These are phyloP conservation scores for Aethes cnicana DNA, from an alignment of 2,888 invertebrate species.

Conservation along the genomic window DNA sequence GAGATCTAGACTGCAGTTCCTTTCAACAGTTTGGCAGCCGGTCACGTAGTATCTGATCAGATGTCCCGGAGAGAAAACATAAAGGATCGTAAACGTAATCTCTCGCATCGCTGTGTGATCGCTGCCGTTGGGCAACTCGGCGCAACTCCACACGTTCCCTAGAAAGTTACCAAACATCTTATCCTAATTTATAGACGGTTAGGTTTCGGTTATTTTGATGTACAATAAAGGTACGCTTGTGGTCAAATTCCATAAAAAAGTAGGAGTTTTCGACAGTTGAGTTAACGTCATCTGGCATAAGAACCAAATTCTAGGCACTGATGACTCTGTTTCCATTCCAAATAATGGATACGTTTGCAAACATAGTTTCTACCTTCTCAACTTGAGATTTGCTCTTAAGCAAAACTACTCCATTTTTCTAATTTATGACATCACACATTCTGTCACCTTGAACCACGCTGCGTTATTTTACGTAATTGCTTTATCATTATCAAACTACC, in stretches of 20 bases:
- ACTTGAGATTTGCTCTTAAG: no score
- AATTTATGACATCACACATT: conserved; percentile 7
- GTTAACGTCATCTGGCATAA: no score
- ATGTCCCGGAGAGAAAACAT: conserved; percentile 41
- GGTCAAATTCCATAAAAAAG: no score
- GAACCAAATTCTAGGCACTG: no score
- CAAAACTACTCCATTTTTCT: conserved; percentile 13
- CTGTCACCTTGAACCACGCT: conserved; percentile 66
- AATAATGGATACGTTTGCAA: no score
- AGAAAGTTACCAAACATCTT: background rate
- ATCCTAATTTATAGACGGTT: no score
- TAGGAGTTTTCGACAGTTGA: no score
- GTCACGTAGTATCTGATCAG: conserved; percentile 43
- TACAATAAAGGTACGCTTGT: no score
- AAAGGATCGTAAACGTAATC: conserved; percentile 40
- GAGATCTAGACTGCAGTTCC: conserved; percentile 26
- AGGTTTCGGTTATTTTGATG: no score
- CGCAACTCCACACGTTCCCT: conserved; percentile 2
- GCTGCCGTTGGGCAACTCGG: conserved; percentile 24
- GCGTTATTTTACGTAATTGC: conserved; percentile 77
- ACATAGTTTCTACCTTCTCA: no score
- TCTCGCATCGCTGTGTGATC: conserved; percentile 38
- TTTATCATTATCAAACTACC: conserved; percentile 78
- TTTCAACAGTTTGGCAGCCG: conserved; percentile 39
- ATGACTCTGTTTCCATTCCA: no score